These are phyloP conservation scores for Pachyuromys duprasi DNA, from an alignment of 2,797 vertebrate genomes.

Conservation along the genomic window DNA sequence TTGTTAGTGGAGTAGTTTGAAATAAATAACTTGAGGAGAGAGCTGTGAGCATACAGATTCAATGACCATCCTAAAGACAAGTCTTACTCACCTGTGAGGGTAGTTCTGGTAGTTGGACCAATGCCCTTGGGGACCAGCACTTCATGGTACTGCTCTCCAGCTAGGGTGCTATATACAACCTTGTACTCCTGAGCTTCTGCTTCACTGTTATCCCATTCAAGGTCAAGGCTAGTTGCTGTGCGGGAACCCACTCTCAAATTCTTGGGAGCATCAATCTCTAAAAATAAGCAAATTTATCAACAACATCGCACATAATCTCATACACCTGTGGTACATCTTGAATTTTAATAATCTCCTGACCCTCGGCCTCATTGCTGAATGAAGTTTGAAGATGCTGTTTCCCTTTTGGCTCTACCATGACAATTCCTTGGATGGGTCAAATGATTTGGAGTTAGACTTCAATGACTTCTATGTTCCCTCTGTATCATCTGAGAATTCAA, in stretches of 20 bases:
- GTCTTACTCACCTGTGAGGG: constrained; percentile 90
- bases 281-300: constrained; percentile 73
- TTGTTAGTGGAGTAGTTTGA: not conserved
- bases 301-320: not conserved
- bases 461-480: not conserved
- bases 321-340: not conserved
- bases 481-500: not conserved
- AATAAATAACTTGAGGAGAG: not conserved
- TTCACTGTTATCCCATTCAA: constrained; percentile 99
- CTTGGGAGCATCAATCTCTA: constrained; percentile 99
- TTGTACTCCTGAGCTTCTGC: constrained; percentile 95
- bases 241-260: constrained; percentile 93
- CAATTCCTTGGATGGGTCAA: not conserved
- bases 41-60: not conserved
- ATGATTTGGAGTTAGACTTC: not conserved
- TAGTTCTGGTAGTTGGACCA: constrained; percentile 92
- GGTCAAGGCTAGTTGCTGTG: constrained; percentile 92
- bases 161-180: constrained; percentile 97
- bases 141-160: constrained; percentile 97
- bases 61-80: accelerated
- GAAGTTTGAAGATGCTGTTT: not conserved
- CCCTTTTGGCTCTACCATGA: not conserved
- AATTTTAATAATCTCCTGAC: not conserved
- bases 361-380: not conserved
- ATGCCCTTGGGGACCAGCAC: constrained; percentile 90